phyloP scores from a whole-genome alignment of 1,140 invertebrate species.

The Berghia stephanieae region DNA sequence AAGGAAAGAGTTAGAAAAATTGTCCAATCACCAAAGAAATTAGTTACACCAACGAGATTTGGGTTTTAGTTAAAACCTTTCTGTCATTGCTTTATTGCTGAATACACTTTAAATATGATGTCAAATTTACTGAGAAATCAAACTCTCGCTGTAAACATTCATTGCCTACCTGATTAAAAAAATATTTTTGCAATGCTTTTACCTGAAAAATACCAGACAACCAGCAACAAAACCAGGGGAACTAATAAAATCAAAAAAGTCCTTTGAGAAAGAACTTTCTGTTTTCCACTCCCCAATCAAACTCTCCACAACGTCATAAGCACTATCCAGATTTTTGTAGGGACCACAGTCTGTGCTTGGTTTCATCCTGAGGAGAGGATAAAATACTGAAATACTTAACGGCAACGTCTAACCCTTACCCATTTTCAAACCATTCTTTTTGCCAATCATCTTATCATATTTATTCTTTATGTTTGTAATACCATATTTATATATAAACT shows the following conservation, averaged over 20 bases:
- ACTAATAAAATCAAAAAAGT: conserved; percentile 45
- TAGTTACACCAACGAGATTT: too few species aligned
- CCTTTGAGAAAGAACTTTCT: conserved; percentile 27
- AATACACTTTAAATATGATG: neutral
- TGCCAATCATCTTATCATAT: too few species aligned
- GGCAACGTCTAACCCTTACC: too few species aligned
- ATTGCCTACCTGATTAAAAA: too few species aligned
- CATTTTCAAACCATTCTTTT: too few species aligned
- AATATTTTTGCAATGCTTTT: too few species aligned
- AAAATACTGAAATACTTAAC: neutral
- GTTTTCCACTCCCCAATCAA: conserved; percentile 41
- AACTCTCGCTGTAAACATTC: too few species aligned
- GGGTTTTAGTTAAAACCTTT: neutral
- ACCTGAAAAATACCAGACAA: conserved; percentile 50
- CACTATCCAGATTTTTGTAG: conserved; percentile 40
- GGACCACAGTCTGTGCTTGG: conserved; percentile 56
- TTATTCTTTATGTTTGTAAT: too few species aligned
- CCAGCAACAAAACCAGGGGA: conserved; percentile 52
- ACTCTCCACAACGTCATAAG: conserved; percentile 47
- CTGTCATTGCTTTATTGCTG: neutral
- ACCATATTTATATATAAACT: too few species aligned
- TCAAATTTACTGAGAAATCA: conserved; percentile 7
- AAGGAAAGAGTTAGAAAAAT: too few species aligned
- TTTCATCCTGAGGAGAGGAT: conserved; percentile 43
- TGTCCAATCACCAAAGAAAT: too few species aligned